Base-by-base conservation (phyloP, 2,888 invertebrate genomes). In the Ennomos fuscantarius region DNA sequence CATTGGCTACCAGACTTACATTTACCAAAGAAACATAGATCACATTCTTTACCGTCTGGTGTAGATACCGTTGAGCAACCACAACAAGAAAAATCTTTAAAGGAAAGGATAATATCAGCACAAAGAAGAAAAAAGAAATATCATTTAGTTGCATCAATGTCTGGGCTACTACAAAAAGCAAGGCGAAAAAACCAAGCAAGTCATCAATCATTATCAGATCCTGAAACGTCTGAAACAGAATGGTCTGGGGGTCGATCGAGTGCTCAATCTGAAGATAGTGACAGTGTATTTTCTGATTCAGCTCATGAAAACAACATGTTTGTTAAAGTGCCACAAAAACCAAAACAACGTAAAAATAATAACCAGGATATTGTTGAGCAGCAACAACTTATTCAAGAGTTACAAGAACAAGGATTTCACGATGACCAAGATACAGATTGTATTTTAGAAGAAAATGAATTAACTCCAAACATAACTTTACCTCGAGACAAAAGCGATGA, bases 81-180 rank as follows among this genome's bases (percentile, higher is more conserved):
- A 70, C 84, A 90, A 77, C 86, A 93, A 81, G 86, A 92, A 82
- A 83, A 89, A 82, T 63, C 89, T 41, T 72, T 91, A 36, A 92
- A 92, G 73, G 91, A 92, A 79, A 81, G 92, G 72, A 84, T 91
- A 65, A 68, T 91, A 57, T 88, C 89, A 10, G 90, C 91, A 6
- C 92, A 92, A 67, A 80, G 93, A 71, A 95, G 95, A 74, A 96
- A 96, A 86, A 96, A 96, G 81, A 96, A 96, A 77, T 95, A 96
- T 68, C 95, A 95, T 6, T 91, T 97, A 50, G 96, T 97, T 0
- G 95, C 96, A 0, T 97, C 97, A 0, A 95, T 97, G 86, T 97
- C 96, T 1, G 97, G 96, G 15, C 94, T 97, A 62, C 88, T 97
- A 69, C 96, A 97, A 81, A 97, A 97, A 88, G 97, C 97, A 0